These are phyloP conservation scores for Odontocolon sp. DNA, from an alignment of 2,888 invertebrate genomes.

Conservation along the genomic window DNA sequence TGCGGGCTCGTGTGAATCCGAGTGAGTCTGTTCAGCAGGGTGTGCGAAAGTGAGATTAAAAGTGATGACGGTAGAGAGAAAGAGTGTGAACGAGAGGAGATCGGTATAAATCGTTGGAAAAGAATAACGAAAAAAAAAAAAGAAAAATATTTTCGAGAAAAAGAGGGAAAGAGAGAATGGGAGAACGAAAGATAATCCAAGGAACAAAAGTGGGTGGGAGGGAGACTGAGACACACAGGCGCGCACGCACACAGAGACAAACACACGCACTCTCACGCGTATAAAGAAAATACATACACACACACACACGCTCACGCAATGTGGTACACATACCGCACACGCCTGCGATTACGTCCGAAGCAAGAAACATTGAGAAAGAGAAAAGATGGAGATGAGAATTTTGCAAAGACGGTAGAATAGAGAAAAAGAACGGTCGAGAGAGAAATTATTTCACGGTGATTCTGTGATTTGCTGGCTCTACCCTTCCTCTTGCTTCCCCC, in stretches of 20 bases:
- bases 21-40: conserved; percentile 47
- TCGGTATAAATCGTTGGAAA: conserved; percentile 34
- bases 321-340: conserved; percentile 65
- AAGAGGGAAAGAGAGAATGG: conserved; percentile 18
- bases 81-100: conserved; percentile 28
- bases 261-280: conserved; percentile 50
- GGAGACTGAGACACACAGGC: conserved; percentile 54
- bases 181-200: conserved; percentile 49
- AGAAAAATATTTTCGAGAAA: no score
- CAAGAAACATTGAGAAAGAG: conserved; percentile 41
- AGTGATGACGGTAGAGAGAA: conserved; percentile 44
- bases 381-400: conserved; percentile 3
- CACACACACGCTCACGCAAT: conserved; percentile 62
- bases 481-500: conserved; percentile 81
- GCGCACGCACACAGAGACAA: conserved; percentile 54
- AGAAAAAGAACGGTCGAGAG: conserved; percentile 53
- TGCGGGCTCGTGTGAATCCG: conserved; percentile 47
- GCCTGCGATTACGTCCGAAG: conserved; percentile 58
- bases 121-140: conserved; percentile 2
- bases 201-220: conserved; percentile 47
- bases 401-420: conserved; percentile 22
- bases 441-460: conserved; percentile 68
- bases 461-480: conserved; percentile 80
- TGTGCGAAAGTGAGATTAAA: conserved; percentile 56
- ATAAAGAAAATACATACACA: conserved; percentile 62